These are phyloP conservation scores for Ptychadena robeensis DNA, from an alignment of 2,797 vertebrate genomes.

Conservation along the genomic window DNA sequence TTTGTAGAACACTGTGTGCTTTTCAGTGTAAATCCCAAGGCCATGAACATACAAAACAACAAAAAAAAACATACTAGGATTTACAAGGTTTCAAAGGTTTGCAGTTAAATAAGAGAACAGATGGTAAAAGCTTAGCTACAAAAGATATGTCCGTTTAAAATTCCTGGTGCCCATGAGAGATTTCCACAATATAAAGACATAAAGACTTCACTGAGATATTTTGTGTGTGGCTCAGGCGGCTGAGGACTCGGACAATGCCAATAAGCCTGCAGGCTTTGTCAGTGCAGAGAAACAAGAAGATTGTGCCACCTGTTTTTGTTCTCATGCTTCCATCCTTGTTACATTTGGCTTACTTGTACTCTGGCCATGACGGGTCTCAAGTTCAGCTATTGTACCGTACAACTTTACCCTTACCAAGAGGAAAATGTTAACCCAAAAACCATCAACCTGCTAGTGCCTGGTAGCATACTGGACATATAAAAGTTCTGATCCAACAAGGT, in stretches of 20 bases:
- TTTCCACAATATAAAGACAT: slow-evolving; percentile 38
- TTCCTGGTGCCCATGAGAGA: slow-evolving; percentile 50
- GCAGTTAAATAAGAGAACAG: slow-evolving; percentile 55
- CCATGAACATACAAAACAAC: neutral
- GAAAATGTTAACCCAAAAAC: slow-evolving; percentile 7
- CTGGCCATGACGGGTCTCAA: neutral
- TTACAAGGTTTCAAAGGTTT: slow-evolving; percentile 50
- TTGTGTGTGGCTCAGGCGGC: slow-evolving; percentile 39
- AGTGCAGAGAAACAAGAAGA: slow-evolving; percentile 20
- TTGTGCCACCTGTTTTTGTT: slow-evolving; percentile 54
- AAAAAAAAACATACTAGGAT: slow-evolving; percentile 45
- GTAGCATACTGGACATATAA: neutral
- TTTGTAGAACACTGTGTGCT: neutral
- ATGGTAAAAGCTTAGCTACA: slow-evolving; percentile 61
- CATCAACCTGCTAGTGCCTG: neutral
- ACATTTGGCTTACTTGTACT: neutral
- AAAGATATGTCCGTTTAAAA: slow-evolving; percentile 56
- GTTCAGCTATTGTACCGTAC: neutral
- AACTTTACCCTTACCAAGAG: neutral
- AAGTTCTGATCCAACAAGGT: neutral
- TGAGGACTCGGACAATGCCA: slow-evolving; percentile 40
- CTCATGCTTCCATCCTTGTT: slow-evolving; percentile 33
- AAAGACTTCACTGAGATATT: slow-evolving; percentile 20
- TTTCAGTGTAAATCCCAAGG: slow-evolving; percentile 21
- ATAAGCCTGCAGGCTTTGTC: slow-evolving; percentile 23